These are phyloP conservation scores for Varecia variegata DNA, from an alignment of 2,797 vertebrate species.

Conservation along the genomic window DNA sequence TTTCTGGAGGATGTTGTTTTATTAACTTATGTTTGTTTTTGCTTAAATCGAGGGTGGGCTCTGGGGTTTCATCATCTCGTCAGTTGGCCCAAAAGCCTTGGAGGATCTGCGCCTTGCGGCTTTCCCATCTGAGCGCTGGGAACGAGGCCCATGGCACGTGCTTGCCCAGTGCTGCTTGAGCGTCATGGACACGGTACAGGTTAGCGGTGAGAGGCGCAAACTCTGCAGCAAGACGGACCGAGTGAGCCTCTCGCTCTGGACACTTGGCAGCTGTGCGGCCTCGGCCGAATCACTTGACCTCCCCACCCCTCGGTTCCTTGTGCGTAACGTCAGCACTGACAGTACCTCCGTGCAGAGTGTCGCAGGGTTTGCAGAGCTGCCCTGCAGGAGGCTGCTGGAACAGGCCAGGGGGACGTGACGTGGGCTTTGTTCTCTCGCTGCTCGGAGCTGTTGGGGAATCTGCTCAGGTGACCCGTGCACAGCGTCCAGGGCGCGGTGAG, in stretches of 20 bases:
- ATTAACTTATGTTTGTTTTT: background rate
- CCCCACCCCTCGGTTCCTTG: background rate
- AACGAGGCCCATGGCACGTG: rapidly evolving
- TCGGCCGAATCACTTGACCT: background rate
- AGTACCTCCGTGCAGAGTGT: rapidly evolving
- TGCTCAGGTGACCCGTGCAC: rapidly evolving
- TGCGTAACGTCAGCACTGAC: too few species aligned
- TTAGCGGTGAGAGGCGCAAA: background rate
- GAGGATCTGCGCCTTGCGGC: background rate
- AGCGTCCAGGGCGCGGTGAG: background rate
- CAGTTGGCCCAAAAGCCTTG: background rate
- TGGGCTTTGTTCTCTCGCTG: background rate
- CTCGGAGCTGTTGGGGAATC: background rate
- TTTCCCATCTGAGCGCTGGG: background rate
- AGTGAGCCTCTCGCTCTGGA: background rate
- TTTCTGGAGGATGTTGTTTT: background rate
- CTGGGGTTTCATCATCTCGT: background rate
- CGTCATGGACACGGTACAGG: rapidly evolving
- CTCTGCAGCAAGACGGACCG: background rate
- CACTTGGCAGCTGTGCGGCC: background rate
- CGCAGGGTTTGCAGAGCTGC: background rate
- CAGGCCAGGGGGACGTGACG: rapidly evolving
- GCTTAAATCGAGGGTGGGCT: background rate
- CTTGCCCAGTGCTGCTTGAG: background rate
- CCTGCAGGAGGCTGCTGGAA: rapidly evolving